A percentile compares a stretch with the other conserved stretches of the same genome.
Evolutionary conservation across 2,797 vertebrate genomes (phyloP).

Genomic region (Xenops minutus): DNA sequence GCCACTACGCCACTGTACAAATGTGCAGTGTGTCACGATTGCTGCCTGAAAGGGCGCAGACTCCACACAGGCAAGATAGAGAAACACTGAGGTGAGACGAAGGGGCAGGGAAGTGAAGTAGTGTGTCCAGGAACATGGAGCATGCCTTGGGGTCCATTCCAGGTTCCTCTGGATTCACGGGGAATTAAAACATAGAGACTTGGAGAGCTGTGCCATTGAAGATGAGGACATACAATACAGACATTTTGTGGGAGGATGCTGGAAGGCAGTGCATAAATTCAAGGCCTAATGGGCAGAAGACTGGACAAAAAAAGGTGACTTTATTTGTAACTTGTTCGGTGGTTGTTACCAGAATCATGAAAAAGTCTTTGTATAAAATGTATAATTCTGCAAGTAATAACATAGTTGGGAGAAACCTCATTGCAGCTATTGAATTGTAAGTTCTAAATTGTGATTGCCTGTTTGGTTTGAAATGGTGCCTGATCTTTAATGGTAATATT

Average conservation of each 20-base stretch:
- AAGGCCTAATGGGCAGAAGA: background rate
- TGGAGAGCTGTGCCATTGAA: background rate
- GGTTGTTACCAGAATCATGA: background rate
- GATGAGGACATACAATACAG: background rate
- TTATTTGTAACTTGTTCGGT: background rate
- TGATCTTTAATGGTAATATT: background rate
- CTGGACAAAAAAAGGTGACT: slow-evolving; percentile 5
- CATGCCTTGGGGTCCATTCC: background rate
- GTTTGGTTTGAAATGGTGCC: background rate
- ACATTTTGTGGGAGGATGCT: background rate
- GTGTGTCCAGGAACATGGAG: background rate
- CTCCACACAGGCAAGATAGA: background rate
- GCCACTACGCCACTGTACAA: background rate
- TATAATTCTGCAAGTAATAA: background rate
- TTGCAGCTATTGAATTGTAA: background rate
- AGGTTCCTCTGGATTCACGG: background rate
- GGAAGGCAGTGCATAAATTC: background rate
- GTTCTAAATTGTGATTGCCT: background rate
- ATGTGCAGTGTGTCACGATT: rapidly evolving
- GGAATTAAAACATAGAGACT: background rate
- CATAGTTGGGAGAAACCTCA: background rate
- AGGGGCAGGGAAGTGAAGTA: background rate
- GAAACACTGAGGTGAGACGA: background rate
- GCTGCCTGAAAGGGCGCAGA: background rate
- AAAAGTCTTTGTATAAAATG: background rate